Evolutionary conservation across 2,888 invertebrate genomes (phyloP), one percentile per base, ranked within the genome.

Genomic region (Myathropa florea): DNA sequence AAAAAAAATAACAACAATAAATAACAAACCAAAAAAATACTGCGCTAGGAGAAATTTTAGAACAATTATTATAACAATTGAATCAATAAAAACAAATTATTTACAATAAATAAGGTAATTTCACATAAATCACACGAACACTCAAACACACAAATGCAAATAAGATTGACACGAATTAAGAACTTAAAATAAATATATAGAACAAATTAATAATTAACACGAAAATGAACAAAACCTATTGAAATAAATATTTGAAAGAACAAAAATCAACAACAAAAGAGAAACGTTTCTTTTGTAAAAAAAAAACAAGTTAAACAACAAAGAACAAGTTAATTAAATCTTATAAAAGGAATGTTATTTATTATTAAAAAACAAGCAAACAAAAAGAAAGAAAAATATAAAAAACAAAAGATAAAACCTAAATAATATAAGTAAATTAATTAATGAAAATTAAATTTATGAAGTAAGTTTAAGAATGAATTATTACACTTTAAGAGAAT

Each of bases 391-490:
- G 23, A 76, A 89, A 33, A 71, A 33, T 67, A 67, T 53, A 60
- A 89, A 85, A 89, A 90, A 88, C 88, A 84, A 76, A 76, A 81
- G 23, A 78, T 59, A 36, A 73, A 72, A 72, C 36, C 78, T 81
- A 83, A 87, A 72, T 77, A 83, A 80, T 46, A 88, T 73, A 83
- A 79, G 90, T 90, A 90, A 90, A 90, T 88, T 89, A 90, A 90
- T 91, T 83, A 79, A 88, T 88, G 75, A 89, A 89, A 90, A 86
- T 82, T 77, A 86, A 72, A 88, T 88, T 85, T 80, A 87, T 84
- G 85, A 88, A 68, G 83, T 83, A 87, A 83, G 71, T 87, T 87
- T 87, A 87, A 87, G 83, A 85, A 88, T 81, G 77, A 88, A 84
- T 88, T 88, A 84, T 88, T 88, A 88, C 72, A 88, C 68, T 78